Conservation (phyloP, 92 coral and sea anemone species). For the Umimayanthus chanpuru region DNA sequence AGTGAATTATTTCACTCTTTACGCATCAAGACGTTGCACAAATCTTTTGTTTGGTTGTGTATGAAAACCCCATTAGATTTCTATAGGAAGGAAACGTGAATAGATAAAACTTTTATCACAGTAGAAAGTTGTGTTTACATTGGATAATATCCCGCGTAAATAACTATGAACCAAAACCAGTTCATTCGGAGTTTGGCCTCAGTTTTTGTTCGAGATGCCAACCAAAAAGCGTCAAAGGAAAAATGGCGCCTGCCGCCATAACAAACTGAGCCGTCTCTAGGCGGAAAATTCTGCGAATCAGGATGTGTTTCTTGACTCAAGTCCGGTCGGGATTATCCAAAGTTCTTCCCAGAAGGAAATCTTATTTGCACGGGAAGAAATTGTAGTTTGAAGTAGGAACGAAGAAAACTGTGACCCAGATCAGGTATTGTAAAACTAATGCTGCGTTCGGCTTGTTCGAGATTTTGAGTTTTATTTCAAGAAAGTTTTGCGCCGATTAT, state of each 20-base stretch:
- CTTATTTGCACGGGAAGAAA: conserved; percentile 15
- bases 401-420: neutral
- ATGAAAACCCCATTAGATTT: conserved; percentile 87
- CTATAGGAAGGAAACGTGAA: conserved; percentile 79
- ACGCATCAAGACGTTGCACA: conserved; percentile 64
- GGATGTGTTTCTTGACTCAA: conserved; percentile 10
- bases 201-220: neutral
- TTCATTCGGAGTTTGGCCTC: neutral
- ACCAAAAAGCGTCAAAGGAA: neutral
- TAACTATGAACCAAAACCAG: conserved; percentile 43
- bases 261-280: neutral
- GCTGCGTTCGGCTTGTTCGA: neutral
- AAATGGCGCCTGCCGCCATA: neutral
- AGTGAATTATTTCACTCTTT: conserved; percentile 62
- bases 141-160: conserved; percentile 55
- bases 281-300: conserved; percentile 32
- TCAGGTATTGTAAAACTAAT: conserved; percentile 28
- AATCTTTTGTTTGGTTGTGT: conserved; percentile 78
- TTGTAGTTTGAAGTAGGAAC: conserved; percentile 17
- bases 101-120: conserved; percentile 80
- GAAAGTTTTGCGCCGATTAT: neutral
- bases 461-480: neutral
- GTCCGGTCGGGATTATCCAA: neutral
- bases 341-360: neutral
- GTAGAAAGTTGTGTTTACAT: conserved; percentile 74